Evolutionary conservation across 2,888 invertebrate species (phyloP), one percentile per base, ranked within the genome.

Genomic region (Yponomeuta evonymella): DNA sequence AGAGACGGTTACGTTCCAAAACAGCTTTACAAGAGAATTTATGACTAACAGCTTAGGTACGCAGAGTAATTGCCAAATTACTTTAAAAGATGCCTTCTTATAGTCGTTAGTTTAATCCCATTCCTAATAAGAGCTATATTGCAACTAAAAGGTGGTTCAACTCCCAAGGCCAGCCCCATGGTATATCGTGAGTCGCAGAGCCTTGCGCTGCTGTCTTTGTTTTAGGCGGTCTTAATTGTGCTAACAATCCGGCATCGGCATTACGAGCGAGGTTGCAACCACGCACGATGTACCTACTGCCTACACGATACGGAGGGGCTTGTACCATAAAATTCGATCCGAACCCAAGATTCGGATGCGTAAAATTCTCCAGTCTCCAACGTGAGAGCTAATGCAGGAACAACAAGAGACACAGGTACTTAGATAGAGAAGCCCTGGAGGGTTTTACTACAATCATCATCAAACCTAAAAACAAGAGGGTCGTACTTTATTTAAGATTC

Each of bases 161-260:
- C 51, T 15, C 51, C 15, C 51, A 58, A 58, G 51, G 51, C 51
- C 51, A 58, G 51, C 15, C 12, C 51, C 51, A 58, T 58, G 51
- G 51, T 58, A 58, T 65, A 58, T 65, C 67, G 67, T 67, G 67
- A 67, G 36, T n/a, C 67, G 29, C 43, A 33, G 43, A 67, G 67
- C 67, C 67, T 67, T 67, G 67, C 67, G 12, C 67, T 15, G n/a
- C 12, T n/a, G 77, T 80, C 83, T 85, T 84, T 82, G 81, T 80
- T 77, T 81, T 79, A 78, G 78, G 51, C 79, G 64, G 8, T 82
- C 82, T 84, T 87, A 88, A 89, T 86, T 89, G 84, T 86, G 80
- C 81, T 87, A 86, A 88, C 86, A 88, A 84, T 87, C 81, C 82
- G 79, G 83, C 80, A 81, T 83, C 82, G 79, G 83, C 80, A 81